Evolutionary conservation across 1,140 invertebrate species (phyloP), one percentile per base, ranked within the genome.

Genomic region (Eciton burchellii): DNA sequence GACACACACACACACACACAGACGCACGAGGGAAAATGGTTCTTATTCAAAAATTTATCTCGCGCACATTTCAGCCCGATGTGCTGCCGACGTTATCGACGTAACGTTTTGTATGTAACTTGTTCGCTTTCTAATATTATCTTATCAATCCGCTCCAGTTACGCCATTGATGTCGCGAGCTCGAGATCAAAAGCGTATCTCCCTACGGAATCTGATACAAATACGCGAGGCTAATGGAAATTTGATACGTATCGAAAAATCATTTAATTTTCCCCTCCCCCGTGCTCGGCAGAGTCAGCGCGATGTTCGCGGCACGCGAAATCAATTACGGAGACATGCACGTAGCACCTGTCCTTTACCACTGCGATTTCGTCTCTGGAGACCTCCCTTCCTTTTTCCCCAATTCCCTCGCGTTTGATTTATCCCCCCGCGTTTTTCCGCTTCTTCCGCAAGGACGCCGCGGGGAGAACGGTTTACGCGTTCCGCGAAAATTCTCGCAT

Each of bases 181-280:
- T 24, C 16, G 21, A 45, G 62, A 79, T 68, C 62, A 68, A 79
- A 68, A 79, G 35, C 63, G 12, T 79, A 54, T 57, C 74, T 57
- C 24, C 68, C 45, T 56, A 63, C 41, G 24, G 63, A 29, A 79
- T 79, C 49, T 56, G 74, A 79, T 79, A 68, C 35, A 79, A 79
- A 79, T 68, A 57, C 35, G 29, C 68, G 14, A n/a, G 74, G 62
- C 24, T 79, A 79, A 79, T 79, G 74, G 63, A 79, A 79, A 68
- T 68, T 45, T 79, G 74, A 79, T 79, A 79, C 24, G 21, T 35
- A 79, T 68, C 74, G 54, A 68, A 79, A 77, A 79, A 79, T 79
- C 68, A 79, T 79, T 79, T 45, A 77, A 77, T 77, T 77, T 77
- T 77, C 66, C 56, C 16, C 6, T 6, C 47, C 29, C 6, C 68